Base-by-base conservation (phyloP, 2,797 vertebrate species). In the Sternarchorhynchus goeldii region DNA sequence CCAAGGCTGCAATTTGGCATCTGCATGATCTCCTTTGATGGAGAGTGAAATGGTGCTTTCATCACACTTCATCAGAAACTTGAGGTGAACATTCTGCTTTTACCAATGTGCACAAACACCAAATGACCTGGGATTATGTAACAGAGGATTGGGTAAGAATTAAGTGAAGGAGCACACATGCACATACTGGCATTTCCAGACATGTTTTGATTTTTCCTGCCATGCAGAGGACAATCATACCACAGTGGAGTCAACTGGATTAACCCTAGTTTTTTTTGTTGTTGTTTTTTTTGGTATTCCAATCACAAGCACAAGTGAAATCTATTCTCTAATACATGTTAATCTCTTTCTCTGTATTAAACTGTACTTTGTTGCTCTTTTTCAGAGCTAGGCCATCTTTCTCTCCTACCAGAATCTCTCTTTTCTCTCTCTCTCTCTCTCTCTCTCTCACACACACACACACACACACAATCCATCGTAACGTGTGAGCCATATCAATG, bases 141-240 rank as follows among this genome's bases (percentile, higher is more conserved):
- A 71, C 12, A 63, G 21, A 17, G 29, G 64, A 57, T 75, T 68
- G 55, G n/a, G 39, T 60, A 73, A 68, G 39, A 53, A 74, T 59
- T 16, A 50, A 74, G 34, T 6, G 53, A 75, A 14, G 55, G n/a
- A 36, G 17, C 25, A 60, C 18, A 32, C 31, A 53, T 74, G 12
- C n/a, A 59, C 18, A 29, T 8, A 14, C 45, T 53, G 5, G 16
- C 41, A 70, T 56, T 70, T 20, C 29, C 25, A 66, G 68, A 57
- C 62, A 65, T 32, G 60, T 66, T 58, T 57, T 8, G 2, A 21
- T 14, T n/a, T 29, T 65, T 63, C 29, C 53, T 16, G 18, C 5
- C 53, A 20, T 32, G 77, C 75, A 76, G 53, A 62, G 20, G 55
- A 20, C 31, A 45, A 20, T 62, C 59, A 67, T 57, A 55, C 34